phyloP scores from a whole-genome alignment of 2,113 vertebrate species.

The Megaleporinus macrocephalus region DNA sequence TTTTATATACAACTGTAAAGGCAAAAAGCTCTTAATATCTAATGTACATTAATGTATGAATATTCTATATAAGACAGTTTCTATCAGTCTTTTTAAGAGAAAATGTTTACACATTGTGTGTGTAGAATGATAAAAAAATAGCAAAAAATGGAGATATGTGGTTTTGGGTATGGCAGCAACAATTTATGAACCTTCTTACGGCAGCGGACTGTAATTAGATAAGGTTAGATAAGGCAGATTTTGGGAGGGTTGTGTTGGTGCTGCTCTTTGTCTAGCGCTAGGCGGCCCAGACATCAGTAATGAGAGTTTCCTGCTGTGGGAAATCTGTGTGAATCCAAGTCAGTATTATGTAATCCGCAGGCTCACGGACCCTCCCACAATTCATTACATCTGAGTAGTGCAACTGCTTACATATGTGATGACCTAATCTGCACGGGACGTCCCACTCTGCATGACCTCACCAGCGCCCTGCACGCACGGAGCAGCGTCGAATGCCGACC shows the following conservation, averaged over 20 bases:
- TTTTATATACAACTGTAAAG: too few species aligned
- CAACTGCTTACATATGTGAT: slow-evolving; percentile 43
- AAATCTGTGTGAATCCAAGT: slow-evolving; percentile 14
- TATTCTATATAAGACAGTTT: too few species aligned
- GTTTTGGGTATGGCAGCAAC: too few species aligned
- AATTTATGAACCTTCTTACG: not conserved
- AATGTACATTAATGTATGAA: too few species aligned
- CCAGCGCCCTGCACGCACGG: slow-evolving; percentile 19
- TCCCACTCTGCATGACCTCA: slow-evolving; percentile 46
- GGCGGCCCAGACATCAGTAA: not conserved
- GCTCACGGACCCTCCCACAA: slow-evolving; percentile 36
- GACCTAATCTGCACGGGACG: slow-evolving; percentile 27
- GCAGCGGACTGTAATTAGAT: not conserved
- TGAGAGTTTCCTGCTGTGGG: slow-evolving; percentile 29
- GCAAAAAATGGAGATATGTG: not conserved
- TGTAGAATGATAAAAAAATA: too few species aligned
- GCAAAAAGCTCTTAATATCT: too few species aligned
- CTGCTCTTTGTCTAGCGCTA: not conserved
- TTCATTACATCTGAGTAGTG: slow-evolving; percentile 14
- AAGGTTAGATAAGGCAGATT: not conserved
- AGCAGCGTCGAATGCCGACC: slow-evolving; percentile 21
- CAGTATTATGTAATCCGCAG: slow-evolving; percentile 17
- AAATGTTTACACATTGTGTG: too few species aligned
- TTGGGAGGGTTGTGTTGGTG: not conserved
- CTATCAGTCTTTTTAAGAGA: too few species aligned